Evolutionary conservation across 2,888 invertebrate species (phyloP), one percentile per base, ranked within the genome.

Genomic region (Chrysodeixis includens): DNA sequence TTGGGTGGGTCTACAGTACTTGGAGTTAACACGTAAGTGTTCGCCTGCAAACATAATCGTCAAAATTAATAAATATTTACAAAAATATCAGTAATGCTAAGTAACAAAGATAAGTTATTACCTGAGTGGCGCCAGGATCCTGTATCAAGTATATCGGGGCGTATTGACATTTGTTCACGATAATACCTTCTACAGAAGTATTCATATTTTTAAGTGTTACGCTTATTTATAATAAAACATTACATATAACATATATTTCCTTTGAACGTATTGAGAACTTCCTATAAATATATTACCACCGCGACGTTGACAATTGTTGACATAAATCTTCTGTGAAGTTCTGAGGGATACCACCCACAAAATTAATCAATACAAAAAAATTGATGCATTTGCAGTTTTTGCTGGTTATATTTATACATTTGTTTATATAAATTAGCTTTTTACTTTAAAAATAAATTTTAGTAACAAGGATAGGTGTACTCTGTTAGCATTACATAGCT

Each of bases 81-180:
- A 0, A 16, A 52, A 62, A 66, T 69, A 69, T 64, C 53, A 30
- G 4, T n/a, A 71, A 69, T 69, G 59, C 55, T 76, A 81, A 71
- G 20, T 64, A 69, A 70, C 51, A 74, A 71, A 64, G 69, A 61
- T 78, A 78, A 79, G 79, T 79, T 83, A 82, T 76, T 91, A 94
- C 94, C 93, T 93, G 92, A 79, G 87, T 87, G 83, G 90, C 87
- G 86, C 90, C 88, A 82, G 93, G 89, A 86, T 90, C 90, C 86
- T 93, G 92, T 80, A 94, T 91, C 76, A 94, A 83, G 81, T 93
- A 94, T 85, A 94, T 88, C 64, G 94, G 94, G 61, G 93, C 92
- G 84, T 91, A 93, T 85, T 93, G 93, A 90, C 91, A 92, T 69
- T 93, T 91, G 85, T 93, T 91, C 57, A 93, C 86, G 69, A 92